Conservation (phyloP, 2,888 invertebrate species). For the Dolomedes plantarius region DNA sequence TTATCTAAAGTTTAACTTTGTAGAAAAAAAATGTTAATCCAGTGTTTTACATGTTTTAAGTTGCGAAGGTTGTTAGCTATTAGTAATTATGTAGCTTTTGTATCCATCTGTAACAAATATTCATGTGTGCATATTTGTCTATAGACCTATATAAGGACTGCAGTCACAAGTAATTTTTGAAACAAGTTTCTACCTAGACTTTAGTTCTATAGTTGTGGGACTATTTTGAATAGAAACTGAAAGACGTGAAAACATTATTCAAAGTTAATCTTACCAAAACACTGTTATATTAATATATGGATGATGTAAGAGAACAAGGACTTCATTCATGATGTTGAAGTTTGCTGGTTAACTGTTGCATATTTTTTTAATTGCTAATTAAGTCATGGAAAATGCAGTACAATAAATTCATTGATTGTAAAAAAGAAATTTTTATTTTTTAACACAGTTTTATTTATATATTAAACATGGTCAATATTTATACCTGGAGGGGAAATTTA, state of each 20-base stretch:
- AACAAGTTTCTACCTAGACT: slow-evolving; percentile 49
- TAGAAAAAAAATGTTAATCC: slow-evolving; percentile 42
- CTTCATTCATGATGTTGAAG: slow-evolving; percentile 58
- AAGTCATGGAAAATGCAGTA: slow-evolving; percentile 65
- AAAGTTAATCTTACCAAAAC: slow-evolving; percentile 46
- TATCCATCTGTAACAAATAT: slow-evolving; percentile 58
- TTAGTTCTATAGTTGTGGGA: slow-evolving; percentile 58
- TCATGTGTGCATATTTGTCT: slow-evolving; percentile 65
- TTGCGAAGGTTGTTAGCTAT: slow-evolving; percentile 60
- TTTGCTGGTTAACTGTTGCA: slow-evolving; percentile 59
- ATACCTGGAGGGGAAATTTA: too few relatives aligned
- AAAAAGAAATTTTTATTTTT: background rate
- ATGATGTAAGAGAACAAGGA: slow-evolving; percentile 45
- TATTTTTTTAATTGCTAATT: slow-evolving; percentile 69
- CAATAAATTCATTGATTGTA: slow-evolving; percentile 69
- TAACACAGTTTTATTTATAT: too few relatives aligned
- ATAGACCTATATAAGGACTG: slow-evolving; percentile 52
- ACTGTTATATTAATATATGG: slow-evolving; percentile 56
- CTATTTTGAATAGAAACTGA: slow-evolving; percentile 58
- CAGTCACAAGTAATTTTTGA: slow-evolving; percentile 49
- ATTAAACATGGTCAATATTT: too few relatives aligned
- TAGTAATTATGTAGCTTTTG: slow-evolving; percentile 57
- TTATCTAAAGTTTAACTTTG: slow-evolving; percentile 22
- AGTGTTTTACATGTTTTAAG: slow-evolving; percentile 46
- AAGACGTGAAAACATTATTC: slow-evolving; percentile 33